These are phyloP conservation scores for Paramormyrops hopkinsi DNA, from an alignment of 2,797 vertebrate species.

Conservation along the genomic window DNA sequence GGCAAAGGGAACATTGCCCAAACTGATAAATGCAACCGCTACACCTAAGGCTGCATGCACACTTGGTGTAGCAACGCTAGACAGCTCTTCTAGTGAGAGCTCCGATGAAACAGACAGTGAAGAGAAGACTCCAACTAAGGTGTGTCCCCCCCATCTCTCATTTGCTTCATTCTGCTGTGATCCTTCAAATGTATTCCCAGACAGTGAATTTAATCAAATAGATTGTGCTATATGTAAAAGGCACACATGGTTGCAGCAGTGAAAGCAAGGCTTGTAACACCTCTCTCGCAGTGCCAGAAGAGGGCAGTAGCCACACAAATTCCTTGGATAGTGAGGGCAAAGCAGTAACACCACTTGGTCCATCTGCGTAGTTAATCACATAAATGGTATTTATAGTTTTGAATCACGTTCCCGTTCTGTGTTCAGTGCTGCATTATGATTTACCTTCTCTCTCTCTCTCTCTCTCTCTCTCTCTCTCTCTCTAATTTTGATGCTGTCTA, in stretches of 20 bases:
- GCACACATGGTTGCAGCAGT: not conserved
- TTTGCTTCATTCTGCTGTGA: not conserved
- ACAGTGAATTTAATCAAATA: not conserved
- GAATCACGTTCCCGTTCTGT: not conserved
- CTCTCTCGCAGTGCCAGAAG: not conserved
- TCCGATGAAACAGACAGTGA: constrained; percentile 3
- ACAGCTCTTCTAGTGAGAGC: not conserved
- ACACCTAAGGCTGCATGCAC: constrained; percentile 2
- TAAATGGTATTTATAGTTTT: not conserved
- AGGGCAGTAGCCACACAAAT: not conserved
- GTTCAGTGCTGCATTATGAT: not conserved
- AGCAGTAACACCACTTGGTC: not conserved
- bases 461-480: not conserved
- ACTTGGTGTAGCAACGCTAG: no score
- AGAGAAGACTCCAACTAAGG: not conserved
- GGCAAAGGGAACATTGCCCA: not conserved
- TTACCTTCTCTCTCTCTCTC: not conserved
- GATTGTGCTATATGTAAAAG: not conserved
- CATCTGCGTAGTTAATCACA: not conserved
- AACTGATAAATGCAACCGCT: not conserved
- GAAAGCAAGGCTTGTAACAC: not conserved
- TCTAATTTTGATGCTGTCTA: not conserved
- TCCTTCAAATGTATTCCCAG: not conserved
- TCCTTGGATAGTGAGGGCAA: not conserved
- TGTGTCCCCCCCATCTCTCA: not conserved